Conservation (phyloP, 2,113 vertebrate species). For the Polyodon spathula region DNA sequence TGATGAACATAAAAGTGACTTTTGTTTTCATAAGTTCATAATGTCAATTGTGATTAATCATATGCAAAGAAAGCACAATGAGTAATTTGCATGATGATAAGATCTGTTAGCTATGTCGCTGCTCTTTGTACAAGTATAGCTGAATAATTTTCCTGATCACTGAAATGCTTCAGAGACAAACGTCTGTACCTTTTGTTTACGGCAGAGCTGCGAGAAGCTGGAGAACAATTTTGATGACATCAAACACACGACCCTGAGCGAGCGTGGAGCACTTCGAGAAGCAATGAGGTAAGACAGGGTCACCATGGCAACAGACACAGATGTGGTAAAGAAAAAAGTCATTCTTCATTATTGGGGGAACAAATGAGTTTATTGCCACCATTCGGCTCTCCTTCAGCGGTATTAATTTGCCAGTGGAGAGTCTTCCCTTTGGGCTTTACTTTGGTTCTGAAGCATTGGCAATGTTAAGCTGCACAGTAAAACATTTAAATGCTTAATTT, state of each 20-base stretch:
- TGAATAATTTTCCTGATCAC: constrained; percentile 29
- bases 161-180: constrained; percentile 28
- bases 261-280: constrained; percentile 82
- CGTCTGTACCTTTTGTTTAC: constrained; percentile 35
- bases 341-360: constrained; percentile 89
- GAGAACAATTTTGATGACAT: constrained; percentile 98
- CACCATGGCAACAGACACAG: constrained; percentile 84
- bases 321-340: constrained; percentile 77
- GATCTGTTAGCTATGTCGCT: constrained; percentile 33
- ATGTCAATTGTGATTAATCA: constrained; percentile 61
- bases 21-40: constrained; percentile 54
- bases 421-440: constrained; percentile 66
- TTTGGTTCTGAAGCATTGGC: constrained; percentile 70
- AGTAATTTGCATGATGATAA: constrained; percentile 40
- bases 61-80: constrained; percentile 38
- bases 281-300: constrained; percentile 84
- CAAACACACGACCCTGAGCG: constrained; percentile 87
- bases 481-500: constrained; percentile 79
- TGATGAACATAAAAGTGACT: constrained; percentile 42
- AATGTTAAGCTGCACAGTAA: constrained; percentile 74
- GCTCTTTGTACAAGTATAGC: no score
- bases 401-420: constrained; percentile 81
- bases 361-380: constrained; percentile 86
- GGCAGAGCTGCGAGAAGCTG: constrained; percentile 68
- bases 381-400: constrained; percentile 76